Conservation (phyloP, 2,888 invertebrate species). For the Arenicola marina region DNA sequence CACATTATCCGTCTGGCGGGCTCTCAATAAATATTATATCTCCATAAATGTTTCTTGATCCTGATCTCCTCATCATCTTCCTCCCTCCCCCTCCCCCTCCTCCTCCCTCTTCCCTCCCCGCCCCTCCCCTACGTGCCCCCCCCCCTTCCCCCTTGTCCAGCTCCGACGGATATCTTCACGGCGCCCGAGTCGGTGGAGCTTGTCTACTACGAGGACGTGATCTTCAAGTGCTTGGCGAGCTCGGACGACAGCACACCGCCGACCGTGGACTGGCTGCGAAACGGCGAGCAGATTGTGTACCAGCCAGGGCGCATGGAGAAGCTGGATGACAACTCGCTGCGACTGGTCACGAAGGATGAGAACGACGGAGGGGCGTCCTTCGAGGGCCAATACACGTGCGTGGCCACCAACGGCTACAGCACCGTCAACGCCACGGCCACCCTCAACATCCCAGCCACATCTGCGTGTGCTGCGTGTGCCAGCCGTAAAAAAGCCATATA, state of each 20-base stretch:
- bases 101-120: too few relatives aligned
- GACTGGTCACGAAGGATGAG: background rate
- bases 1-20: too few relatives aligned
- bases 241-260: constrained; percentile 31
- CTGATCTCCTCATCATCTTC: too few relatives aligned
- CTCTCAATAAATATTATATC: too few relatives aligned
- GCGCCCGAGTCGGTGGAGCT: constrained; percentile 12
- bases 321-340: constrained; percentile 1
- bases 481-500: too few relatives aligned
- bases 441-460: background rate
- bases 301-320: background rate
- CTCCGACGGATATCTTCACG: constrained; percentile 12
- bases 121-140: too few relatives aligned
- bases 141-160: constrained; percentile 13
- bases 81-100: too few relatives aligned
- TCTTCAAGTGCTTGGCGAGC: constrained; percentile 13
- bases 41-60: too few relatives aligned
- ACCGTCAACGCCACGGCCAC: background rate
- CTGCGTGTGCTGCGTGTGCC: background rate
- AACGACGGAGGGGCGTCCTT: background rate
- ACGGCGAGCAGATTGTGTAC: background rate
- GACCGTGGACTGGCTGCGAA: constrained; percentile 12
- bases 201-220: constrained; percentile 5
- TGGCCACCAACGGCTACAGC: constrained; percentile 10
- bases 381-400: constrained; percentile 9